Percentiles rank a stretch among this genome's conserved stretches.
Conservation (phyloP, 2,888 invertebrate species). For the Penaeus monodon region DNA sequence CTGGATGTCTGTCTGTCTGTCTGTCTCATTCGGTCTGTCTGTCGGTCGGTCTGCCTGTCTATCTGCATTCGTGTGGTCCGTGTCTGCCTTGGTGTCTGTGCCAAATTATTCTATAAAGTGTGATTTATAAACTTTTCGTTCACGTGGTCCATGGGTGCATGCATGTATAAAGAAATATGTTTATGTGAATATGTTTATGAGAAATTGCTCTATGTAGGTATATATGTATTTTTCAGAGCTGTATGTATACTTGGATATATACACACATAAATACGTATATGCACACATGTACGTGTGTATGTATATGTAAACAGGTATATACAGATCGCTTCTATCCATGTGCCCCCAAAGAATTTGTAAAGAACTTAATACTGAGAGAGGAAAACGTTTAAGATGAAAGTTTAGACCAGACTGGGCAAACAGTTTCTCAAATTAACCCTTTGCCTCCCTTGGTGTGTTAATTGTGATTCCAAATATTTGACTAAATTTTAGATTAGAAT, state of each 20-base stretch:
- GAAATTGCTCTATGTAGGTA: no score
- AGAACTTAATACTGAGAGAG: background rate
- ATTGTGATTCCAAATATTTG: constrained; percentile 53
- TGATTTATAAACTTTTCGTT: no score
- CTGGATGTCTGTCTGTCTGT: no score
- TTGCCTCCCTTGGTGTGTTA: constrained; percentile 18
- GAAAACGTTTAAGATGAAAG: constrained; percentile 43
- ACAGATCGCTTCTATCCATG: background rate
- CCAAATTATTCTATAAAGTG: no score
- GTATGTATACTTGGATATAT: background rate
- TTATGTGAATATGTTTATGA: background rate
- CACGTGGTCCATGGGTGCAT: no score
- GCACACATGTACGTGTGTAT: background rate
- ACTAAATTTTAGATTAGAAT: constrained; percentile 33
- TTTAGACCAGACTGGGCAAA: constrained; percentile 13
- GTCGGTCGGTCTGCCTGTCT: no score
- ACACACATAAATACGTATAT: background rate
- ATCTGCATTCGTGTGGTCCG: no score
- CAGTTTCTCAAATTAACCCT: constrained; percentile 34
- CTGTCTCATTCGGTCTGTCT: no score
- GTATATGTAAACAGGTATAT: background rate
- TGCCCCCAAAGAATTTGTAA: constrained; percentile 2
- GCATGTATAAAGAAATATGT: background rate
- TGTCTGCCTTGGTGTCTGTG: no score
- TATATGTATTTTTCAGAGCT: background rate